Evolutionary conservation across 2,797 vertebrate genomes (phyloP).

Genomic region (Chelmon rostratus): DNA sequence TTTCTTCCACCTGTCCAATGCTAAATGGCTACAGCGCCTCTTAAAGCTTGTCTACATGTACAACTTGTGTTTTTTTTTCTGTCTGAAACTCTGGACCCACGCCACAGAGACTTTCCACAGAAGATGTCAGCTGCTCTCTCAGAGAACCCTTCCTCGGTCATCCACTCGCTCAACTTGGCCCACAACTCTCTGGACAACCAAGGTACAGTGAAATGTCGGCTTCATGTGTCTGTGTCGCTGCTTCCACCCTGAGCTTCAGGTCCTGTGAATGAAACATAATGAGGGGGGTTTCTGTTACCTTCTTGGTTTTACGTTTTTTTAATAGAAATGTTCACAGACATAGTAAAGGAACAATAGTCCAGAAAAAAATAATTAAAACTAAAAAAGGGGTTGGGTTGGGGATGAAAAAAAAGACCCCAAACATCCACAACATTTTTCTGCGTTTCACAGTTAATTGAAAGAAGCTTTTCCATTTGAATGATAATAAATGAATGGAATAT

Average conservation of each 20-base stretch:
- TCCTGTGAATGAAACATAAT: too few species aligned
- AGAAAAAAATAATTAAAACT: background rate
- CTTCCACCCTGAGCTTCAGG: background rate
- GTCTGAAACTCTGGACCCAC: background rate
- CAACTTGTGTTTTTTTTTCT: background rate
- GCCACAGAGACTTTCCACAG: slow-evolving; percentile 91
- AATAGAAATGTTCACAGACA: too few species aligned
- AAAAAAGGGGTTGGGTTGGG: background rate
- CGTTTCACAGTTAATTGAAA: too few species aligned
- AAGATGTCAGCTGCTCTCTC: slow-evolving; percentile 92
- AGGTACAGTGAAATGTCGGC: slow-evolving; percentile 77
- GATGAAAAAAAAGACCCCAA: too few species aligned
- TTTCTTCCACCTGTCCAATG: too few species aligned
- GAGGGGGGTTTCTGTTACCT: background rate
- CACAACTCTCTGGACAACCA: slow-evolving; percentile 95
- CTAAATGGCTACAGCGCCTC: background rate
- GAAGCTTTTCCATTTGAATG: background rate
- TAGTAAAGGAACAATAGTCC: too few species aligned
- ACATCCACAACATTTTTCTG: background rate
- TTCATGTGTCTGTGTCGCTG: background rate
- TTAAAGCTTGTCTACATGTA: background rate
- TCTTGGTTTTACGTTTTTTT: background rate
- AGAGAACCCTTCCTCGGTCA: slow-evolving; percentile 91
- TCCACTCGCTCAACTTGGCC: slow-evolving; percentile 92
- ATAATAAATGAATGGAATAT: background rate